Base-by-base conservation (phyloP, 2,113 vertebrate species). In the Manacus vitellinus region DNA sequence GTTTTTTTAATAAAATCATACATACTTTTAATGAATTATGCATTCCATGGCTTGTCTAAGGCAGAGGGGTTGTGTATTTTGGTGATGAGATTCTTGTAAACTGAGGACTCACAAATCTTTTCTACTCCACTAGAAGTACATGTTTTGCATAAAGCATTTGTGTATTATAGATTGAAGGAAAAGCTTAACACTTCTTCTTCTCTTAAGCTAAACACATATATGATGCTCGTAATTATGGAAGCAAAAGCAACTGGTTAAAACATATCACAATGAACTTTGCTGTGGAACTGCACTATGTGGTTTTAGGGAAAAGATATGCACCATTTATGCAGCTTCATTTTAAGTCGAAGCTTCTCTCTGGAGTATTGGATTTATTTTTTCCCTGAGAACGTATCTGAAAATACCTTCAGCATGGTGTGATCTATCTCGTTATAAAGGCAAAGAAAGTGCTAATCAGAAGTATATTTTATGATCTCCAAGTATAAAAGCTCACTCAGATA, bases 371-470 rank as follows among this genome's bases (percentile, higher is more conserved):
- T 96, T 82, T 78, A 81, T 89, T 79, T 94, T 80, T 92, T 63
- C 46, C 52, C 68, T 67, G 33, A 86, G 91, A 93, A 84, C 20
- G 11, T 30, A 33, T 49, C 72, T 96, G 84, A 91, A 93, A 95
- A 92, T 85, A 92, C 85, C 82, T 82, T 54, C 80, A 83, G 46
- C 68, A 47, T 15, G n/a, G 31, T 44, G 44, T 87, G 88, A 95
- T 82, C 81, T 89, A 4, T 51, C 78, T 93, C 2, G 0, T 94
- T 94, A 74, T 47, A 55, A 87, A 83, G 61, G 87, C 71, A 95
- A 93, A 84, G 52, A 93, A 52, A 74, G 59, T 12, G 39, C 55
- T 91, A 56, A 85, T 95, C 41, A 44, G 88, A 94, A 94, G 43
- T 88, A n/a, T 74, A 78, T 79, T 93, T 92, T 85, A 87, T 65